Base-by-base conservation (phyloP, 2,888 invertebrate species). In the Drosophila algonquin region DNA sequence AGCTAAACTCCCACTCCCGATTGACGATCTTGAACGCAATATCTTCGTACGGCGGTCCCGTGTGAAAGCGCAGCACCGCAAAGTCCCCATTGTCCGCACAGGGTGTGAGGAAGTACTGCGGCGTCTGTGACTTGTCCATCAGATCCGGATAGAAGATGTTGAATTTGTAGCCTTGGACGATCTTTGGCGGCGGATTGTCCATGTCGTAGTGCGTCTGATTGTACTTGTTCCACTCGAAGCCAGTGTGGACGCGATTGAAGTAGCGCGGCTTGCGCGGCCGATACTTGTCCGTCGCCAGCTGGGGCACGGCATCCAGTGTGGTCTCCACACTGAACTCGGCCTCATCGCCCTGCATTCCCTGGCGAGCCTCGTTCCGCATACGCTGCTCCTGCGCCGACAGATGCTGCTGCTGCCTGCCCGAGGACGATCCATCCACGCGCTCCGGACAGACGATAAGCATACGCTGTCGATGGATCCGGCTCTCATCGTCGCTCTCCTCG, bases 181-280 rank as follows among this genome's bases (percentile, higher is more conserved):
- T 99, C 93, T 99, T 99, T 0, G 99, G 99, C 9, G 99, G 99
- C 57, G 99, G 99, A 93, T 99, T 99, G 92, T 99, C 99, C 96
- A 99, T 98, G 92, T 99, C 99, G 93, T 99, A 99, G 93, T 99
- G 99, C 1, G 99, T 99, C 93, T 99, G 99, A 93, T 99, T 99
- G 93, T 99, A 99, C 93, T 99, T 99, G 93, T 99, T 99, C 99
- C 99, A 99, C 90, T 99, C 99, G 93, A 99, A 99, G 16, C 99
- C 99, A 0, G 97, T 97, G 91, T 97, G 97, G 4, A 97, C 97
- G 63, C 97, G 93, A 93, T 99, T 99, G 93, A 99, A 99, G 93
- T 99, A 99, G 21, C 99, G 93, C 1, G 99, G 99, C 81, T 99
- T 99, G 53, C 99, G 93, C 0, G 99, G 99, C 12, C 99, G 93